These are phyloP conservation scores for Thunnus maccoyii DNA, from an alignment of 2,113 vertebrate species.

Conservation along the genomic window DNA sequence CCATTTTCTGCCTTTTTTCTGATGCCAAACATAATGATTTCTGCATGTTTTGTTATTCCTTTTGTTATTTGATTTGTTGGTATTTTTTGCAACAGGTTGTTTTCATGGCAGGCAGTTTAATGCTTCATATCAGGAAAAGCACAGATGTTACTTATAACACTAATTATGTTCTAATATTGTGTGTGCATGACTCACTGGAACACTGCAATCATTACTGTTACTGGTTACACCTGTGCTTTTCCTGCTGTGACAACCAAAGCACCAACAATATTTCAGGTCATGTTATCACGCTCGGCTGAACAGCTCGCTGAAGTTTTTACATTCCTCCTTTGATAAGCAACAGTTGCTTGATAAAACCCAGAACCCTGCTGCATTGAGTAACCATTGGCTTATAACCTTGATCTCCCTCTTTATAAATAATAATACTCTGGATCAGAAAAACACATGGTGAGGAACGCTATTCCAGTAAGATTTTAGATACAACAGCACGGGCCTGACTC, in stretches of 20 bases:
- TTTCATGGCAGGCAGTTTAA: neutral
- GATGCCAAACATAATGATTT: neutral
- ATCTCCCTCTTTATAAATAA: neutral
- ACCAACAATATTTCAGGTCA: neutral
- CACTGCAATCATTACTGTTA: too few relatives aligned
- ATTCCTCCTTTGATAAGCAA: constrained; percentile 54
- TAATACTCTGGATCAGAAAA: neutral
- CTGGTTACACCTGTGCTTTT: neutral
- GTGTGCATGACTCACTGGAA: neutral
- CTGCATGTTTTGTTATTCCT: neutral
- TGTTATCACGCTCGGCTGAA: neutral
- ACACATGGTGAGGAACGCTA: neutral
- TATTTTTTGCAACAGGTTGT: neutral
- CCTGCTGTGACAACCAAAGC: neutral
- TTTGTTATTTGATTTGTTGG: neutral
- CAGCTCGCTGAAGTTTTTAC: constrained; percentile 22
- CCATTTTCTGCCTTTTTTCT: too few relatives aligned
- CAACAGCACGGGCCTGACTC: neutral
- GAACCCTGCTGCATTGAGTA: constrained; percentile 3
- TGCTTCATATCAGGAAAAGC: neutral
- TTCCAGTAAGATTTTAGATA: neutral
- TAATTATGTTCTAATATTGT: neutral
- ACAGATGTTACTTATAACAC: constrained; percentile 4
- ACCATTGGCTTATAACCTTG: neutral
- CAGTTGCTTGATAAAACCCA: constrained; percentile 10